Base-by-base conservation (phyloP, 1,140 invertebrate genomes). In the Tenebrio molitor region DNA sequence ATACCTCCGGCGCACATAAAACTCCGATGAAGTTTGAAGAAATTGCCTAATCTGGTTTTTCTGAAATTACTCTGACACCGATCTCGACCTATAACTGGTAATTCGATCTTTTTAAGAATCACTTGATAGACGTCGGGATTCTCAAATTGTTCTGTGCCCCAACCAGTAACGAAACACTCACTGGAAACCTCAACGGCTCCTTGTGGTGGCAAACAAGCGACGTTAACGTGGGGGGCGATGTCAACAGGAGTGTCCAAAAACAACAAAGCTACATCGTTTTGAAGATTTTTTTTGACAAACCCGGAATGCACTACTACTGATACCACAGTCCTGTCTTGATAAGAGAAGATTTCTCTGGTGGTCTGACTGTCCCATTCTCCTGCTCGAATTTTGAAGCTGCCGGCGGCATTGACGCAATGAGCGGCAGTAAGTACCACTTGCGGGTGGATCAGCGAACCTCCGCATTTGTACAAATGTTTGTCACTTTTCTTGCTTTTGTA, bases 1-100 rank as follows among this genome's bases (percentile, higher is more conserved):
- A 88, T 83, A 0, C 91, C 91, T 2, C 92, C 92, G 23, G 92
- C 91, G 74, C 91, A 93, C 12, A 91, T 84, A 77, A 92, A 92
- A 69, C 87, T 89, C 1, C 86, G 76, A 69, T 92, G 86, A 1
- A 94, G 78, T 15, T 83, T 77, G 74, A 89, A 94, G 42, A 82
- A 84, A 0, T 74, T 76, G 1, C 91, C 91, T 0, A 93, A 81
- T 71, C 89, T 80, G 0, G 91, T 92, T 39, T 68, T 79, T 19
- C 88, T 82, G 3, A 93, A 79, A 25, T 81, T 74, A 0, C 79
- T 76, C 77, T 90, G 82, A 73, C 92, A 93, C 1, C 78, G 71
- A 0, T 76, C 74, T 64, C 83, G 81, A 21, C 86, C 81, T 1
- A 92, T 82, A 1, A 91, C 78, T 0, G 89, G 89, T 6, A 92